A percentile compares a stretch with the other conserved stretches of the same genome.
phyloP scores from a whole-genome alignment of 2,113 vertebrate genomes.

The Tauraco erythrolophus region DNA sequence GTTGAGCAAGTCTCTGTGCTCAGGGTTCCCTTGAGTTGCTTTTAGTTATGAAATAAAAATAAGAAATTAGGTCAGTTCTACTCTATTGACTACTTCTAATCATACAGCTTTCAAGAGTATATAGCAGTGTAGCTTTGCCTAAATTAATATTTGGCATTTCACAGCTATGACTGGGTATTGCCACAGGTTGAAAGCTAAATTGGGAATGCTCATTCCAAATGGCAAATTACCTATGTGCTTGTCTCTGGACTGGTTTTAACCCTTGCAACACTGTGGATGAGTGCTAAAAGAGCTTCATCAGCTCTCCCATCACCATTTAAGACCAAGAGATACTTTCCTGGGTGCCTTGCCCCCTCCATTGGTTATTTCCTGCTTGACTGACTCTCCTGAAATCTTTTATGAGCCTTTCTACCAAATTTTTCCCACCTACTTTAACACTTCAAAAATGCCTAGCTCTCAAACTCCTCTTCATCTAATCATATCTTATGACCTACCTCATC shows the following conservation, averaged over 20 bases:
- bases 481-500: neutral
- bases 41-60: conserved; percentile 53
- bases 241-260: conserved; percentile 1
- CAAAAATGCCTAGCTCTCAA: neutral
- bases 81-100: neutral
- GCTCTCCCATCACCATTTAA: neutral
- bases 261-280: neutral
- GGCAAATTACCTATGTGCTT: neutral
- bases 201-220: neutral
- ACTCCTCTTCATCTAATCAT: neutral
- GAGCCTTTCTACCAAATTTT: neutral
- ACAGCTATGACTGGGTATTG: neutral
- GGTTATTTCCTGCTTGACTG: neutral
- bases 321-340: neutral
- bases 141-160: conserved; percentile 19
- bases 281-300: neutral
- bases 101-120: neutral
- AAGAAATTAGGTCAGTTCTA: conserved; percentile 41
- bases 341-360: neutral
- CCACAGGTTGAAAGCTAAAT: neutral
- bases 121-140: neutral
- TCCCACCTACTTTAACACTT: neutral
- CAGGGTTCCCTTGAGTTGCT: conserved; percentile 27
- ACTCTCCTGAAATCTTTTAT: neutral
- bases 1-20: conserved; percentile 34